Base-by-base conservation (phyloP, 2,113 vertebrate species). In the Toxostoma redivivum region DNA sequence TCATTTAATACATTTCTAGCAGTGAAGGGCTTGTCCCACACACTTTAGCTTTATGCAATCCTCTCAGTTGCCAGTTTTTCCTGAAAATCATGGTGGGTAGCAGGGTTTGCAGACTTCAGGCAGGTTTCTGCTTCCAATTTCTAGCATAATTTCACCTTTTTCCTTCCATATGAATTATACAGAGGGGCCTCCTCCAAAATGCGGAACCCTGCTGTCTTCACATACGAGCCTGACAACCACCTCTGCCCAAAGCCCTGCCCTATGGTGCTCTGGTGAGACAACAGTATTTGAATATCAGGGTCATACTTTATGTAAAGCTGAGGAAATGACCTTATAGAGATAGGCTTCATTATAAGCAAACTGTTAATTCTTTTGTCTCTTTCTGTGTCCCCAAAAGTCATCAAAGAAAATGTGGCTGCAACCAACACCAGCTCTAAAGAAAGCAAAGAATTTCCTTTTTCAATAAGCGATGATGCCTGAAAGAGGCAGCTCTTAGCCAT, bases 161-260 rank as follows among this genome's bases (percentile, higher is more conserved):
- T 76, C 5, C 25, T 62, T 77, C 12, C 17, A n/a, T 8, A 3
- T 53, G 20, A 66, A 45, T 60, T 28, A 31, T 40, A 15, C 27
- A 56, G 51, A 67, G 3, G 2, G 12, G 4, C 2, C 80, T 69
- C 14, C 66, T 38, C 11, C 25, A 54, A 18, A 17, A 6, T 17
- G 12, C 40, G 37, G 66, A 88, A 25, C 24, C 22, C 60, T 69
- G 27, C 35, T 27, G 11, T 12, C 35, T 62, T 27, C 22, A 30
- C 1, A 1, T 0, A 1, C 25, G 42, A 88, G 19, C 9, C 21
- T 78, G 56, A 64, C 5, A 9, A 7, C 4, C 42, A 25, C 11
- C 12, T 74, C 31, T 54, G 10, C 38, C 13, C 31, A 72, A 64
- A 94, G 9, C 16, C 25, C 18, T 35, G 7, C 6, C 31, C 19